Conservation (phyloP, 1,140 invertebrate species). For the Colletes latitarsis region DNA sequence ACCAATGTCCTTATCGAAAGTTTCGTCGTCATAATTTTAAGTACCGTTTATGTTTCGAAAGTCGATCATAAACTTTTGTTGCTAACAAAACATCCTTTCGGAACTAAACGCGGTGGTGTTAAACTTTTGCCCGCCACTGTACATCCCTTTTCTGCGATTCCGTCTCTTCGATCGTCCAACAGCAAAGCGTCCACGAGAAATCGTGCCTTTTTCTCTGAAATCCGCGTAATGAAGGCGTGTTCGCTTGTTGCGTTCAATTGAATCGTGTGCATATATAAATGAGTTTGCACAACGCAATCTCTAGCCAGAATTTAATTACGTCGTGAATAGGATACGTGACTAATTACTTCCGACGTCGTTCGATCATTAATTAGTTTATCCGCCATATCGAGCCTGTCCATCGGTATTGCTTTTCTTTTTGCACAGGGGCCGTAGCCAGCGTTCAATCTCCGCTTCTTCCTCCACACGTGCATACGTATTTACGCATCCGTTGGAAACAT, state of each 20-base stretch:
- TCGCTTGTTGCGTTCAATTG: not conserved
- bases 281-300: not conserved
- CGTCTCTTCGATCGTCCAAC: too few species aligned
- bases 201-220: not conserved
- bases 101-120: too few species aligned
- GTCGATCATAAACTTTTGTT: too few species aligned
- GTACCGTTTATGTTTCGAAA: too few species aligned
- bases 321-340: conserved; percentile 62
- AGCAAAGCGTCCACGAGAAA: too few species aligned
- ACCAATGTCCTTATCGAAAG: too few species aligned
- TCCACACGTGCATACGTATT: conserved; percentile 31
- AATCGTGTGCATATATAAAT: not conserved
- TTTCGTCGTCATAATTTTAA: too few species aligned
- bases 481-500: conserved; percentile 30
- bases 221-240: not conserved
- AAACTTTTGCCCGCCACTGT: too few species aligned
- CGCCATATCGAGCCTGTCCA: conserved; percentile 54
- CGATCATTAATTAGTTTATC: conserved; percentile 74
- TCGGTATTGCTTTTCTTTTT: conserved; percentile 44
- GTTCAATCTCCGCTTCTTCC: conserved; percentile 29
- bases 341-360: conserved; percentile 75
- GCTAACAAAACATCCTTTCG: too few species aligned
- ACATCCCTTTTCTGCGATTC: too few species aligned
- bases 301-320: conserved; percentile 64
- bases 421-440: conserved; percentile 10